These are phyloP conservation scores for Caenorhabditis sulstoni DNA, from an alignment of 2,888 invertebrate genomes.

Conservation along the genomic window DNA sequence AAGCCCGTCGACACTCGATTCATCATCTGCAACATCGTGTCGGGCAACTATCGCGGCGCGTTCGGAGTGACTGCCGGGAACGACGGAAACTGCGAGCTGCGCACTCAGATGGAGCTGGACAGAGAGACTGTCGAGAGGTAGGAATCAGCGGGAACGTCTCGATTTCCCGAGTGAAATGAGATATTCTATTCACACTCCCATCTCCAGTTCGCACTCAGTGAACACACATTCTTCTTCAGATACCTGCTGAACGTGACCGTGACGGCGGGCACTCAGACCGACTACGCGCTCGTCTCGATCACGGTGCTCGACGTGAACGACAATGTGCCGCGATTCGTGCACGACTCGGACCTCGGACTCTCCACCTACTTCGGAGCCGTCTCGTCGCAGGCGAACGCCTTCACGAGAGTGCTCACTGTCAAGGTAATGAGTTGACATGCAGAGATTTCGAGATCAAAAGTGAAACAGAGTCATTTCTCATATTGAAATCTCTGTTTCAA, in stretches of 20 bases:
- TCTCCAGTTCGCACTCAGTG: too few species aligned
- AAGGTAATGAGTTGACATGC: slow-evolving; percentile 67
- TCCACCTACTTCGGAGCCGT: slow-evolving; percentile 77
- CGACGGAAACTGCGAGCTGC: slow-evolving; percentile 79
- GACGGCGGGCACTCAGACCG: slow-evolving; percentile 73
- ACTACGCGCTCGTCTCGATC: slow-evolving; percentile 76
- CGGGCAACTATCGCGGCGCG: slow-evolving; percentile 78
- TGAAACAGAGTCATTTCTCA: too few species aligned
- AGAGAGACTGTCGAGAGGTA: slow-evolving; percentile 77
- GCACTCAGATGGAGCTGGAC: slow-evolving; percentile 78
- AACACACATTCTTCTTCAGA: slow-evolving; percentile 44
- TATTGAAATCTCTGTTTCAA: too few species aligned
- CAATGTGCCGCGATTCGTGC: slow-evolving; percentile 92
- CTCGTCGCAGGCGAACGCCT: slow-evolving; percentile 70
- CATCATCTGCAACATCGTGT: slow-evolving; percentile 77
- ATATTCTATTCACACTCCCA: too few species aligned
- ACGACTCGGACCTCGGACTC: slow-evolving; percentile 72
- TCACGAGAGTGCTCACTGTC: slow-evolving; percentile 72
- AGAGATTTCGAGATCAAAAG: slow-evolving; percentile 21
- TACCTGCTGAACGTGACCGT: slow-evolving; percentile 79
- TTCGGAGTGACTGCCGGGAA: slow-evolving; percentile 75
- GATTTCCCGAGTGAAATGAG: too few species aligned
- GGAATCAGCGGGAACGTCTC: neutral
- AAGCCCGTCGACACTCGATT: slow-evolving; percentile 77
- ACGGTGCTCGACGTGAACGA: slow-evolving; percentile 89